Evolutionary conservation across 2,797 vertebrate species (phyloP).

Genomic region (Acrossocheilus wenchowensis): DNA sequence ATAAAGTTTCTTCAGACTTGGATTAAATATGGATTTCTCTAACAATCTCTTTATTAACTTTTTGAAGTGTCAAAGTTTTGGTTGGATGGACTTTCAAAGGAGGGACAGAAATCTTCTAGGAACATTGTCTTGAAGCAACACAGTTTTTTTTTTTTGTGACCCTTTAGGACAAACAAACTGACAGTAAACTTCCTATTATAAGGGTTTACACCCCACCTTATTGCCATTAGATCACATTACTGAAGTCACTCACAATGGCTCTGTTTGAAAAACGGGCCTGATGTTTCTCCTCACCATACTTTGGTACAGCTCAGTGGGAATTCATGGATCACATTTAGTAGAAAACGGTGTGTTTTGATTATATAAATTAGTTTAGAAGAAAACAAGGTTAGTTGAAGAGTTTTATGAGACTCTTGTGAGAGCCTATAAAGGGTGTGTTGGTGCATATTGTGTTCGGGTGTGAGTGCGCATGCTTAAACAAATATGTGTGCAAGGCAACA

Average conservation of each 20-base stretch:
- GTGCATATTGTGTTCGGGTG: constrained; percentile 27
- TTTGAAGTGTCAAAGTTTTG: background rate
- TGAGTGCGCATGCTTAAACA: constrained; percentile 54
- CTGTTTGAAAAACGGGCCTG: constrained; percentile 21
- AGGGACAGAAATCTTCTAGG: background rate
- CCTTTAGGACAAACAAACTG: constrained; percentile 18
- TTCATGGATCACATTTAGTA: background rate
- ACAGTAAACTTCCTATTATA: background rate
- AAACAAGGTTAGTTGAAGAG: too few species aligned
- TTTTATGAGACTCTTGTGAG: constrained; percentile 14
- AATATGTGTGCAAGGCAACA: constrained; percentile 42
- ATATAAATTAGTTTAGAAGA: background rate
- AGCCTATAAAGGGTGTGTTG: constrained; percentile 24
- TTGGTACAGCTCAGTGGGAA: background rate
- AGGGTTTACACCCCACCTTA: constrained; percentile 15
- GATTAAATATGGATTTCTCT: background rate
- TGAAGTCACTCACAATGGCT: constrained; percentile 31
- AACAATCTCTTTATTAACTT: background rate
- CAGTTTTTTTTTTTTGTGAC: background rate
- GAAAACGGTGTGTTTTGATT: background rate
- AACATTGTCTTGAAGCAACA: background rate
- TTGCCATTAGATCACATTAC: constrained; percentile 46
- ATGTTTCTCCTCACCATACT: constrained; percentile 5
- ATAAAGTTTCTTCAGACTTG: background rate
- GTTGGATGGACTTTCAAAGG: background rate